phyloP scores from a whole-genome alignment of 92 coral and sea anemone genomes.

The Palythoa grandis region DNA sequence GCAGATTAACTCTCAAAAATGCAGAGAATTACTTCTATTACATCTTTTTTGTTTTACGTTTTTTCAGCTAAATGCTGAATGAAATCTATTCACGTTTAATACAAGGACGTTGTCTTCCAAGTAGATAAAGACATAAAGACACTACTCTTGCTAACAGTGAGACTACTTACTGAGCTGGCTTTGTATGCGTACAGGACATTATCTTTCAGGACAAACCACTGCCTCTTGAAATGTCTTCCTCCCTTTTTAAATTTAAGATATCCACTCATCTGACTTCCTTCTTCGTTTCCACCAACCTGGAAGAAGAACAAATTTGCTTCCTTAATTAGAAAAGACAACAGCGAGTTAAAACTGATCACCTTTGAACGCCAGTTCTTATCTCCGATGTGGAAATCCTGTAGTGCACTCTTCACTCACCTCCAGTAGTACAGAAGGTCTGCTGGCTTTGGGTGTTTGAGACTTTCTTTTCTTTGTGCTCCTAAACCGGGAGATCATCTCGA shows the following conservation, averaged over 20 bases:
- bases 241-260: constrained; percentile 76
- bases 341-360: no score
- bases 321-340: no score
- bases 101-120: no score
- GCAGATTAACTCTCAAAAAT: no score
- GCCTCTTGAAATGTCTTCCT: constrained; percentile 79
- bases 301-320: not conserved
- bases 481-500: constrained; percentile 85
- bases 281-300: constrained; percentile 91
- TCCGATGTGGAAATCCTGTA: no score
- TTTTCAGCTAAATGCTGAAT: no score
- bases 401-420: constrained; percentile 48
- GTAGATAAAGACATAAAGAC: no score
- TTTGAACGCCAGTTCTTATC: no score
- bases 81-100: no score
- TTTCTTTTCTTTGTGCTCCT: constrained; percentile 62
- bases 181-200: constrained; percentile 91
- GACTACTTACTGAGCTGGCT: constrained; percentile 80
- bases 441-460: constrained; percentile 50
- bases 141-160: no score
- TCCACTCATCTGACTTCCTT: constrained; percentile 92
- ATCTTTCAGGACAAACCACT: constrained; percentile 95
- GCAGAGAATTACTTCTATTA: no score
- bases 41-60: no score
- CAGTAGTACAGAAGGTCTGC: constrained; percentile 72